Evolutionary conservation across 2,113 vertebrate genomes (phyloP).

Genomic region (Dasypus novemcinctus): DNA sequence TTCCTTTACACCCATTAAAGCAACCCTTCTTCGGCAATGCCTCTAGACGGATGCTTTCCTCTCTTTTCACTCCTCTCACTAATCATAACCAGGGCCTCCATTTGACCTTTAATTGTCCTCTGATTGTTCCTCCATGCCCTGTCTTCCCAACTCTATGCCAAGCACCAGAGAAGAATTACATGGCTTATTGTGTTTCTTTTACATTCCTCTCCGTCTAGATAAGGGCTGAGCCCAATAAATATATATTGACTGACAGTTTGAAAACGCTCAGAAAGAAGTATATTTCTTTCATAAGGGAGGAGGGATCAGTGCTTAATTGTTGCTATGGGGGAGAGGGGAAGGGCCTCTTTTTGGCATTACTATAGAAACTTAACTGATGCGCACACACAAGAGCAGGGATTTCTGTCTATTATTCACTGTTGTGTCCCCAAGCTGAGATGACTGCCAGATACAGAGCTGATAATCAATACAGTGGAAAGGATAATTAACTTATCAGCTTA

Average conservation of each 20-base stretch:
- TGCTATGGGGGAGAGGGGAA: background rate
- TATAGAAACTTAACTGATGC: background rate
- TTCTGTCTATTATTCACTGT: background rate
- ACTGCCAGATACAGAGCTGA: accelerated
- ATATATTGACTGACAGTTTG: background rate
- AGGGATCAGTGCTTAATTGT: background rate
- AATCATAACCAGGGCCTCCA: background rate
- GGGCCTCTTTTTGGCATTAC: background rate
- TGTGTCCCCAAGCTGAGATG: background rate
- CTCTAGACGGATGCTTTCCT: background rate
- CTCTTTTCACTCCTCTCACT: background rate
- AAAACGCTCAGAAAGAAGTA: background rate
- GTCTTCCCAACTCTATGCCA: background rate
- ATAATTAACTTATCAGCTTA: background rate
- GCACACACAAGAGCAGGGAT: background rate
- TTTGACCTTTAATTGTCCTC: background rate
- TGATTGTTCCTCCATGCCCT: background rate
- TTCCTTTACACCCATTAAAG: background rate
- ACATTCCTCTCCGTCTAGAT: background rate
- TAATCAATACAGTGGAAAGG: background rate
- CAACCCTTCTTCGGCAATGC: background rate
- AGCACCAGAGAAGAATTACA: background rate
- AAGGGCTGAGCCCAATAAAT: background rate
- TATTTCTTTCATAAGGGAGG: background rate
- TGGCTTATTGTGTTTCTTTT: background rate